These are phyloP conservation scores for Microcebus murinus DNA, from an alignment of 2,113 vertebrate genomes.

Conservation along the genomic window DNA sequence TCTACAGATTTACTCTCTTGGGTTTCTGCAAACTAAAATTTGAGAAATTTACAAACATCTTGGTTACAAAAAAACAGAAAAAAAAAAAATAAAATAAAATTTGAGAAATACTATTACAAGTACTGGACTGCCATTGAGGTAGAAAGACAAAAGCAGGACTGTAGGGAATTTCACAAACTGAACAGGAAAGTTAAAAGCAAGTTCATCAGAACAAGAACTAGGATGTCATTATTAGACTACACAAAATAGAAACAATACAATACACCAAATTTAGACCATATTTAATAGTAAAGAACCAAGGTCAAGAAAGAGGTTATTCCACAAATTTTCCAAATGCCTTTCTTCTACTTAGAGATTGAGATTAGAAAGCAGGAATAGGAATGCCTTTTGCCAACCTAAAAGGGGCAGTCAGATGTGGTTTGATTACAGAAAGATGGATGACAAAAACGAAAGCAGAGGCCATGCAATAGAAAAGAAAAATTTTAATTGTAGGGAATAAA, in stretches of 20 bases:
- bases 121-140: background rate
- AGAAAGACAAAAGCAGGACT: background rate
- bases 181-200: constrained; percentile 35
- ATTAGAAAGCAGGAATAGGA: background rate
- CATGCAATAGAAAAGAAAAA: background rate
- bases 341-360: background rate
- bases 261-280: background rate
- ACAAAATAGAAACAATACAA: background rate
- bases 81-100: background rate
- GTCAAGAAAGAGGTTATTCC: background rate
- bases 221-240: background rate
- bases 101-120: constrained; percentile 22
- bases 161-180: background rate
- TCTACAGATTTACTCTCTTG: background rate
- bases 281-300: background rate
- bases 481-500: background rate
- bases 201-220: background rate
- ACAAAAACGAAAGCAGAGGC: background rate
- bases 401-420: background rate
- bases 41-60: too few species aligned
- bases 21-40: background rate
- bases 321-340: background rate
- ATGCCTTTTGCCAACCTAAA: background rate
- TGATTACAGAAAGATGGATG: background rate
- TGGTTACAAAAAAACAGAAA: too few species aligned